Base-by-base conservation (phyloP, 2,888 invertebrate species). In the Steinernema carpocapsae region DNA sequence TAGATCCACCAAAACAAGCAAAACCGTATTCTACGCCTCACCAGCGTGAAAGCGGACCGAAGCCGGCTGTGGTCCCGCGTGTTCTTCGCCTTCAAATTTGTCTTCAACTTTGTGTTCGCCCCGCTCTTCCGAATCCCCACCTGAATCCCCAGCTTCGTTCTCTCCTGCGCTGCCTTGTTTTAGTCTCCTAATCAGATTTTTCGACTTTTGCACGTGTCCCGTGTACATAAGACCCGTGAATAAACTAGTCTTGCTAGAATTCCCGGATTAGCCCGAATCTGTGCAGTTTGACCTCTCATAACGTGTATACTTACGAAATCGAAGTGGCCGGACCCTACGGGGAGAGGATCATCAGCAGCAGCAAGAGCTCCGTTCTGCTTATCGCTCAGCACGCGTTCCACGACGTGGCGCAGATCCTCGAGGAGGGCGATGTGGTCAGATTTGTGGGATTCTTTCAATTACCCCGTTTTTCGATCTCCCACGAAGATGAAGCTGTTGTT, bases 311-410 rank as follows among this genome's bases (percentile, higher is more conserved):
- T 4, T 84, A 84, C 70, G 85, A 86, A 70, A 24, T 86, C 4
- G 80, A 83, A 59, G 80, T 87, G 14, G 73, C 79, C 43, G 86
- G 86, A 10, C 86, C 85, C 17, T 85, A 81, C 74, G 85, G 85
- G 0, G 84, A 83, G 74, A 43, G 79, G 26, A 42, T 76, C 56
- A 76, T 83, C 52, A 81, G 81, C 72, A 76, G 77, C 43, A 78
- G 76, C 74, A 87, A 87, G 73, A 82, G 85, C 3, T 79, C 79
- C 24, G 72, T 85, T 10, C 64, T 79, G 1, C 75, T 85, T 45
- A 71, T 37, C 10, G 86, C 85, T 10, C 74, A 74, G 19, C 79
- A 86, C 64, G 73, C 76, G n/a, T 85, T 85, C 74, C 70, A 75
- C 29, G 79, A 82, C n/a, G 72, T 83, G 59, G 71, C 85, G 26